Percentiles rank a stretch among this genome's conserved stretches.
Conservation (phyloP, 2,797 vertebrate genomes). For the Leucoraja ocellata region DNA sequence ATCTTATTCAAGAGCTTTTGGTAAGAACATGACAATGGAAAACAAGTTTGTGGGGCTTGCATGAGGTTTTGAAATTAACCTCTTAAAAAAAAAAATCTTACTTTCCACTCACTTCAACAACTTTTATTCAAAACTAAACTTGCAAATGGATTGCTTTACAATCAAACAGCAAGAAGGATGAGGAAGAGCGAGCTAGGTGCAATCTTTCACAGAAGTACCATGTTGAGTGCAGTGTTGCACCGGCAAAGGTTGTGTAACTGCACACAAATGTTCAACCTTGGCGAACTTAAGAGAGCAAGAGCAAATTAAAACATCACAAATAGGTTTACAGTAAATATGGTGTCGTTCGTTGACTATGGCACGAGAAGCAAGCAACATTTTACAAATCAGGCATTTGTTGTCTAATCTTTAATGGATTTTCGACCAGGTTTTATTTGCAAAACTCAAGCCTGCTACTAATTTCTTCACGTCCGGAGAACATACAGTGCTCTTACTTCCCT, state of each 20-base stretch:
- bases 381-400: not conserved
- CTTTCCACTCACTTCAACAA: not conserved
- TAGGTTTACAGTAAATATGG: not conserved
- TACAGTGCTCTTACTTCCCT: slow-evolving; percentile 17
- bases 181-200: not conserved
- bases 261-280: not conserved
- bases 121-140: not conserved
- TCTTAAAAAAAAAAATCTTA: not conserved
- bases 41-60: not conserved
- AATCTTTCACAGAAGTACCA: not conserved
- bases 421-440: not conserved
- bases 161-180: not conserved
- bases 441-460: not conserved
- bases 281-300: not conserved
- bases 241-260: not conserved
- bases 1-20: not conserved
- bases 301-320: not conserved
- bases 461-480: slow-evolving; percentile 7
- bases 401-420: not conserved
- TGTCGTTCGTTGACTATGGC: not conserved
- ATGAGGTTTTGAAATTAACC: not conserved
- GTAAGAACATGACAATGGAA: not conserved
- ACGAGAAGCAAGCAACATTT: not conserved
- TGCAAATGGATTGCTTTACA: not conserved
- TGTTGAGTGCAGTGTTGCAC: not conserved